A percentile compares a stretch with the other conserved stretches of the same genome.
Evolutionary conservation across 2,113 vertebrate species (phyloP).

Genomic region (Corapipo altera): DNA sequence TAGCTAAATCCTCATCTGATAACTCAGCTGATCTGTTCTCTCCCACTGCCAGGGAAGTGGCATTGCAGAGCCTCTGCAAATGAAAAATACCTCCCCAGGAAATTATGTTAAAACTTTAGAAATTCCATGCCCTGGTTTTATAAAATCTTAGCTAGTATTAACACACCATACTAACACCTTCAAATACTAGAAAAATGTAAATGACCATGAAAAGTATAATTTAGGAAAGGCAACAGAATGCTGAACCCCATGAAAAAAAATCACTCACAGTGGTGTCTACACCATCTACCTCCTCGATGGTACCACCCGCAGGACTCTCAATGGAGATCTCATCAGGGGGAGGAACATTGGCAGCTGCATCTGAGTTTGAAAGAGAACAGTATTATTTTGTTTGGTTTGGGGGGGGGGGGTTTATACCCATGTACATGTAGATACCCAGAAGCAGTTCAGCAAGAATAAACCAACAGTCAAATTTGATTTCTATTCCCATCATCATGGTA

Average conservation of each 20-base stretch:
- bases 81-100: neutral
- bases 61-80: neutral
- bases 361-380: slow-evolving; percentile 44
- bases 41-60: neutral
- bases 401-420: neutral
- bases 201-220: neutral
- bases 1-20: neutral
- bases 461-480: neutral
- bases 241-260: neutral
- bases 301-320: slow-evolving; percentile 14
- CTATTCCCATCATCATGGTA: neutral
- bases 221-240: neutral
- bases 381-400: neutral
- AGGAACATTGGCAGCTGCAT: slow-evolving; percentile 62
- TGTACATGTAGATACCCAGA: neutral
- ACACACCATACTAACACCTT: neutral
- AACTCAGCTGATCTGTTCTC: neutral
- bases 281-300: neutral
- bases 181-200: neutral
- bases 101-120: neutral
- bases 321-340: slow-evolving; percentile 38
- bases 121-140: neutral
- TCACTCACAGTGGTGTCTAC: slow-evolving; percentile 64
- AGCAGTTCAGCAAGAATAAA: neutral
- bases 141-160: neutral